Percentiles rank a stretch among this genome's conserved stretches.
These are phyloP conservation scores for Etheostoma nigrum DNA, from an alignment of 2,797 vertebrate species.

Conservation along the genomic window DNA sequence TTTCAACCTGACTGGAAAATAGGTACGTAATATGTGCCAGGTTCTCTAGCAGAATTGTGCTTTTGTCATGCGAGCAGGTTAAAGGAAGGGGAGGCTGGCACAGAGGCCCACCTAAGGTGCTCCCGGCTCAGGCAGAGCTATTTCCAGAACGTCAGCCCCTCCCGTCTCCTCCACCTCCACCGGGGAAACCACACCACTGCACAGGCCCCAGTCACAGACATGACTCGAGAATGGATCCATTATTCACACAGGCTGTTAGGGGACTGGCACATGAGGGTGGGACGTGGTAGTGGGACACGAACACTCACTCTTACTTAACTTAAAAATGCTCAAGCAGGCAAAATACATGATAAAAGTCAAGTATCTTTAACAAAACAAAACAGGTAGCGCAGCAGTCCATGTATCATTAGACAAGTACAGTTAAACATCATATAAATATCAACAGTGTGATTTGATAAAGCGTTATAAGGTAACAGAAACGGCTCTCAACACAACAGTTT, in stretches of 20 bases:
- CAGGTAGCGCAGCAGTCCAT: constrained; percentile 32
- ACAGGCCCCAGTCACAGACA: constrained; percentile 71
- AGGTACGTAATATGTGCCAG: constrained; percentile 32
- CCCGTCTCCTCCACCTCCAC: constrained; percentile 69
- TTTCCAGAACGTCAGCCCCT: constrained; percentile 75
- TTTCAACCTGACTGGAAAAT: constrained; percentile 38
- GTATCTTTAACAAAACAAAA: constrained; percentile 39
- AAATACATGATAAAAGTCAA: constrained; percentile 45
- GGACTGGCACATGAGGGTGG: constrained; percentile 63
- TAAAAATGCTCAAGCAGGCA: constrained; percentile 51
- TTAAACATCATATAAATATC: constrained; percentile 29
- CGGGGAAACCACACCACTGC: constrained; percentile 74
- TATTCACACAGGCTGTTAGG: constrained; percentile 79
- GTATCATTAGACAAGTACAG: constrained; percentile 14
- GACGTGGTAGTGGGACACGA: constrained; percentile 53
- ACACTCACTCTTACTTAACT: constrained; percentile 60
- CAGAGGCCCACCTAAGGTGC: constrained; percentile 75
- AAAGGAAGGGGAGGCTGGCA: constrained; percentile 60
- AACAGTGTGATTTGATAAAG: constrained; percentile 3
- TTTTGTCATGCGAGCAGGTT: constrained; percentile 50
- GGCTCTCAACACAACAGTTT: background rate
- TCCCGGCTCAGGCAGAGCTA: constrained; percentile 68
- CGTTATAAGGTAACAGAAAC: constrained; percentile 6
- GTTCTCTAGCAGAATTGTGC: constrained; percentile 39
- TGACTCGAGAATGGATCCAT: constrained; percentile 84